These are phyloP conservation scores for Leptopilina clavipes DNA, from an alignment of 1,140 invertebrate species.

Conservation along the genomic window DNA sequence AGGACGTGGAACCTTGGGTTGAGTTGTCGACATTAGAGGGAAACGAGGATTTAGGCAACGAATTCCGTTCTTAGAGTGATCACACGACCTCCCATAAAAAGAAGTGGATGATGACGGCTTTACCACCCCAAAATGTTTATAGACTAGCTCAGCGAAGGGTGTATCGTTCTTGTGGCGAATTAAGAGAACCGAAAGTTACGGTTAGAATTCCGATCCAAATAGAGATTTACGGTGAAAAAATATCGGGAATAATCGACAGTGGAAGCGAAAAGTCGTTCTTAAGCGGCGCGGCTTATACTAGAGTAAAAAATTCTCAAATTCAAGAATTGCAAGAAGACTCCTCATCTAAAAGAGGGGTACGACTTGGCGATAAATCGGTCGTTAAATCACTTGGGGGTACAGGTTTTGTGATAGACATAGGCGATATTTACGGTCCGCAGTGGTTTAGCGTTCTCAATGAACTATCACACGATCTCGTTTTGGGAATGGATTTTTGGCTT, in stretches of 20 bases:
- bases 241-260: not conserved
- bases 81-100: not conserved
- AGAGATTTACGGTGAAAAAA: not conserved
- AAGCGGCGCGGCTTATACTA: not conserved
- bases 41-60: not conserved
- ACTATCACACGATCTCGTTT: not conserved
- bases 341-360: not conserved
- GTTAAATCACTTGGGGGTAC: not conserved
- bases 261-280: not conserved
- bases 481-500: slow-evolving; percentile 33
- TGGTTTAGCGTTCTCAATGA: slow-evolving; percentile 20
- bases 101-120: not conserved
- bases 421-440: slow-evolving; percentile 22
- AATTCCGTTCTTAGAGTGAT: not conserved
- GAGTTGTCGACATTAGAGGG: not conserved
- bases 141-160: not conserved
- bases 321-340: not conserved
- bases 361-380: slow-evolving; percentile 2
- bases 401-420: slow-evolving; percentile 28
- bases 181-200: not conserved
- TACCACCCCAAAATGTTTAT: not conserved
- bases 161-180: not conserved
- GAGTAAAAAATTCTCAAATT: not conserved
- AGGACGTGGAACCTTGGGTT: not conserved
- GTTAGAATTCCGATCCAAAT: not conserved